These are phyloP conservation scores for Sciaenops ocellatus DNA, from an alignment of 2,797 vertebrate species.

Conservation along the genomic window DNA sequence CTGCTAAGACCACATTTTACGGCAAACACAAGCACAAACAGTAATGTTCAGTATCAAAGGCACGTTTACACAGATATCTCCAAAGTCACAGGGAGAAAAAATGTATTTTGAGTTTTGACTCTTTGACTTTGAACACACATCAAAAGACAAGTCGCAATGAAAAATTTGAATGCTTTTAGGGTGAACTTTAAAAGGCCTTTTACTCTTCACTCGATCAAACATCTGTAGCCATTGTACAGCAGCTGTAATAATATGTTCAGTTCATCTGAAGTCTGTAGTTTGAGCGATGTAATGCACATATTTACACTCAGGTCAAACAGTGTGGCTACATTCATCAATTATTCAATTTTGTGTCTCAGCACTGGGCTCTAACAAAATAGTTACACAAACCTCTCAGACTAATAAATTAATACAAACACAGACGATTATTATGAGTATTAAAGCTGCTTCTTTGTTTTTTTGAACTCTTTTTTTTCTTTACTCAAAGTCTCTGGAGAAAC, in stretches of 20 bases:
- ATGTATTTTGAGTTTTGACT: background rate
- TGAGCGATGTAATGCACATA: background rate
- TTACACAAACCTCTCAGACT: background rate
- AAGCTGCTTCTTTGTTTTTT: background rate
- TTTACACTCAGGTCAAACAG: slow-evolving; percentile 30
- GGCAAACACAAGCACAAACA: slow-evolving; percentile 24
- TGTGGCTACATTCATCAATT: slow-evolving; percentile 20
- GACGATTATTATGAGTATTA: background rate
- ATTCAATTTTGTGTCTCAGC: slow-evolving; percentile 20
- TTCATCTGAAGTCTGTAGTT: slow-evolving; percentile 11
- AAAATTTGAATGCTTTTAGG: background rate
- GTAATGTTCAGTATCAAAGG: background rate
- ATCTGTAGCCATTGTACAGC: background rate
- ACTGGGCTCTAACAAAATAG: background rate
- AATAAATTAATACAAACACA: background rate
- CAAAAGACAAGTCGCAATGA: background rate
- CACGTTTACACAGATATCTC: background rate
- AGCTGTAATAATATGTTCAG: background rate
- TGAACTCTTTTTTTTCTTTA: background rate
- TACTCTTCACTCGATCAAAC: background rate
- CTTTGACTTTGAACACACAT: slow-evolving; percentile 7
- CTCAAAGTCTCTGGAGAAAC: background rate
- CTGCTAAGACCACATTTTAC: slow-evolving; percentile 28
- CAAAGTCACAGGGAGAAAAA: background rate
- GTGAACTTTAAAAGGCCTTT: background rate